phyloP scores from a whole-genome alignment of 2,797 vertebrate species.

The Glyptemys insculpta region DNA sequence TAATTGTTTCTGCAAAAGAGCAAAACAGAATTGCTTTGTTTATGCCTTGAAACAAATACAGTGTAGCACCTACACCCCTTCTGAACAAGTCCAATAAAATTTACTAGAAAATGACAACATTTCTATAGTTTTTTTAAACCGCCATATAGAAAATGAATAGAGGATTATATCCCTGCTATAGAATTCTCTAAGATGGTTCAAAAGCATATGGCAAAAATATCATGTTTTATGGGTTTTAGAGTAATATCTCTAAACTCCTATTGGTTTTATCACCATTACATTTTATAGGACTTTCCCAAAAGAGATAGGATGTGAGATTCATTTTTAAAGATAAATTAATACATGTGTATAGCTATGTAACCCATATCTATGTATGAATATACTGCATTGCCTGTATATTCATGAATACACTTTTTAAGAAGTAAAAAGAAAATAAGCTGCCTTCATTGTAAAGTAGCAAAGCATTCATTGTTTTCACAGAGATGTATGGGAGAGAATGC shows the following conservation, averaged over 20 bases:
- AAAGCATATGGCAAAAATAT: fast-evolving
- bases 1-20: not conserved
- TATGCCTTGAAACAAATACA: not conserved
- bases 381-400: not conserved
- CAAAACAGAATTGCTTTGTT: not conserved
- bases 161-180: not conserved
- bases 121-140: not conserved
- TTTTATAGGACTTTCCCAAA: fast-evolving
- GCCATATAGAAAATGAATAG: not conserved
- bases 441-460: not conserved
- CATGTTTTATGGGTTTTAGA: fast-evolving
- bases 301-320: fast-evolving
- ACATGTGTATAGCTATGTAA: not conserved
- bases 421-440: not conserved
- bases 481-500: not conserved
- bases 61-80: not conserved
- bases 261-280: not conserved
- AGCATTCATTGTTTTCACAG: not conserved
- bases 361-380: not conserved
- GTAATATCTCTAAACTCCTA: not conserved
- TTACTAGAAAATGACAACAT: not conserved
- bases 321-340: not conserved
- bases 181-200: too few relatives aligned
- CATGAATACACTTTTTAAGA: not conserved
- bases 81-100: not conserved